Evolutionary conservation across 2,888 invertebrate species (phyloP), one percentile per base, ranked within the genome.

Genomic region (Glyphotaelius pellucidus): DNA sequence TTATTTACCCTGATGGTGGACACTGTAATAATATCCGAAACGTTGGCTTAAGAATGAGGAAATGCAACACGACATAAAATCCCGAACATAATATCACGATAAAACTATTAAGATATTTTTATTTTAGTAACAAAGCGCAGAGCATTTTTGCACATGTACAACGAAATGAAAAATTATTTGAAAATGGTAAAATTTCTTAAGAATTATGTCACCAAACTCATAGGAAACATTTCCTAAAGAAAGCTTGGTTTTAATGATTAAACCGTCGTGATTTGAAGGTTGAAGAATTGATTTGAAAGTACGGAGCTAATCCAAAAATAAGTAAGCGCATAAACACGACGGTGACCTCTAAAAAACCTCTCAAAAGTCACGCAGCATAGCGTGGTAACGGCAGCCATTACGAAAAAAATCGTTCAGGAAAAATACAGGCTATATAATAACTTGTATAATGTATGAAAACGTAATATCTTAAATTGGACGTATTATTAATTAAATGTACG

Each of bases 341-440:
- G 32, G 81, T 25, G 32, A 31, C 32, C 31, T 19, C 32, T 31
- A n/a, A 32, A 25, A 35, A 83, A 11, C 31, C 25, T 25, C 83
- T 83, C 35, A 35, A 83, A 19, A 25, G 83, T 83, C 83, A 83
- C 83, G 83, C 83, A 83, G 25, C 83, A 25, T 83, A 2, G 83
- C 83, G 83, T 83, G 83, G 32, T 25, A 32, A 83, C n/a, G 25
- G 83, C 25, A 83, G 83, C 35, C 83, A 83, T 83, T 83, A 35
- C 35, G 83, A 83, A 83, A 35, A 83, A 83, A 35, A 67, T 9
- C 67, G 25, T 67, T 67, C n/a, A 67, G 67, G 9, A 25, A 67
- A 67, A 67, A n/a, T 67, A 67, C 67, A n/a, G 67, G 25, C 67
- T 25, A 67, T 67, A 67, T 4, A 67, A 67, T 67, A 25, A 67